Conservation (phyloP, 2,113 vertebrate species). For the Tretioscincus oriximinensis region DNA sequence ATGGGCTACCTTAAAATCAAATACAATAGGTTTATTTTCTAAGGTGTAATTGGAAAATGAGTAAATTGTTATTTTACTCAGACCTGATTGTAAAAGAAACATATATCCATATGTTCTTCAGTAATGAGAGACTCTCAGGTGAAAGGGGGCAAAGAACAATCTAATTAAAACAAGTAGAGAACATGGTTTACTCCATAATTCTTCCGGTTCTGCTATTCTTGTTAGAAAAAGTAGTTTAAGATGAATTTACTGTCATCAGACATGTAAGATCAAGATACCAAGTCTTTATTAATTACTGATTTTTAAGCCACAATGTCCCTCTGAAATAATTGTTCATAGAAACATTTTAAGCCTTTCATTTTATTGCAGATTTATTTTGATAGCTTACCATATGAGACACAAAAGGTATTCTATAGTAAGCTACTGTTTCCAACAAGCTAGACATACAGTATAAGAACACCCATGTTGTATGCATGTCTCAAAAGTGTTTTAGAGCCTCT, state of each 20-base stretch:
- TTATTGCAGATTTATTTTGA: constrained; percentile 40
- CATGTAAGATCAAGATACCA: constrained; percentile 61
- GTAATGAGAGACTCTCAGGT: constrained; percentile 76
- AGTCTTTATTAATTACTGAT: constrained; percentile 52
- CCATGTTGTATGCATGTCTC: too few species aligned
- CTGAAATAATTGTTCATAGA: neutral
- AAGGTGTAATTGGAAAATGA: constrained; percentile 78
- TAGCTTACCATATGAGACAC: constrained; percentile 1
- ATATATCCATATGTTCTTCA: constrained; percentile 76
- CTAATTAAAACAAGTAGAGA: constrained; percentile 77
- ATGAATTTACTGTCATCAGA: constrained; percentile 62
- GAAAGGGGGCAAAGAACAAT: constrained; percentile 78
- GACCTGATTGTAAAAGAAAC: constrained; percentile 76
- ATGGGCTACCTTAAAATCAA: constrained; percentile 67
- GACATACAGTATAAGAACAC: too few species aligned
- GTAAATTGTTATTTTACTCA: constrained; percentile 80
- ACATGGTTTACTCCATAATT: constrained; percentile 75
- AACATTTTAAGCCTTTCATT: neutral
- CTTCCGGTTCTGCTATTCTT: constrained; percentile 50
- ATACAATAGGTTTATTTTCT: constrained; percentile 73
- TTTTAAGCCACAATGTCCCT: constrained; percentile 26
- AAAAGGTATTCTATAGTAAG: neutral
- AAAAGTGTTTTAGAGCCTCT: too few species aligned
- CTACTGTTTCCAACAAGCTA: neutral
- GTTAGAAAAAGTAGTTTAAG: constrained; percentile 68